A percentile compares a stretch with the other conserved stretches of the same genome.
Conservation (phyloP, 2,888 invertebrate species). For the Branchinecta sandiegonensis region DNA sequence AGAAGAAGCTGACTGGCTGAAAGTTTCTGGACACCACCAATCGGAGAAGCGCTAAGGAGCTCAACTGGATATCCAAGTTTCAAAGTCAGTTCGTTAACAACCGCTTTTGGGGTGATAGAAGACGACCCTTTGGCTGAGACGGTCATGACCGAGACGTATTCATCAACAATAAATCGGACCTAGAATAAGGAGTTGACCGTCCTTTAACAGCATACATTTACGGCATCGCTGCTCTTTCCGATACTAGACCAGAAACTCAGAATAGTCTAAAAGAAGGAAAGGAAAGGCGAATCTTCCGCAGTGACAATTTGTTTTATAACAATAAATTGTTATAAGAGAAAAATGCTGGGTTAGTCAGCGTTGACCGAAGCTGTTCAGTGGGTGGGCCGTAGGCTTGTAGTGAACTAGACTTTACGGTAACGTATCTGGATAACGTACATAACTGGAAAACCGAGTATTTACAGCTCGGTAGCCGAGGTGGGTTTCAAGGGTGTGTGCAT, state of each 20-base stretch:
- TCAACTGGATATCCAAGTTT: neutral
- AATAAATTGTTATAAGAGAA: no score
- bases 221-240: neutral
- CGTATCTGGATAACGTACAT: no score
- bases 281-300: no score
- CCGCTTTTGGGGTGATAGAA: neutral
- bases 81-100: neutral
- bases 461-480: no score
- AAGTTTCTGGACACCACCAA: neutral
- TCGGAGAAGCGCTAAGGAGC: neutral
- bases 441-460: no score
- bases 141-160: neutral
- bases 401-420: no score
- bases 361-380: no score
- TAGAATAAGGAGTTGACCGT: neutral
- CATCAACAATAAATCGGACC: neutral
- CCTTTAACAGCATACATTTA: neutral
- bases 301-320: no score
- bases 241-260: neutral
- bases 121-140: neutral
- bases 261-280: neutral
- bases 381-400: no score
- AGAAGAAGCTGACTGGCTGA: neutral
- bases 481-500: no score
- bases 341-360: no score